These are phyloP conservation scores for Tinea pellionella DNA, from an alignment of 2,888 invertebrate species.

Conservation along the genomic window DNA sequence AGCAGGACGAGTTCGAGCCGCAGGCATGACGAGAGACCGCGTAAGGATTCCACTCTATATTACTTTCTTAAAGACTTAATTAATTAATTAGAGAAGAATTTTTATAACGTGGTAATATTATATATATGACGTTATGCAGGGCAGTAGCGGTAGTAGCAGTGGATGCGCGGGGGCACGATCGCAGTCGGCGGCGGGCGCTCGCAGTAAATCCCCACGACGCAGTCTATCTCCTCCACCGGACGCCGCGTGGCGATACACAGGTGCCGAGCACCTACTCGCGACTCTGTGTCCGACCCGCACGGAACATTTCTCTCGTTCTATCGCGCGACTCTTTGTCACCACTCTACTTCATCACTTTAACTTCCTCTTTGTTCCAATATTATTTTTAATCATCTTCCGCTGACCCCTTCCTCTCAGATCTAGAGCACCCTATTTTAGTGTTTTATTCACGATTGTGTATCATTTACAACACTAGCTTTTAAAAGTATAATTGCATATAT, in stretches of 20 bases:
- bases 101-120: constrained; percentile 14
- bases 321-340: constrained; percentile 52
- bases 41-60: constrained; percentile 28
- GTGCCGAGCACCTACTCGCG: constrained; percentile 32
- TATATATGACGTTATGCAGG: constrained; percentile 43
- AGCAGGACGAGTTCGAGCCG: constrained; percentile 76
- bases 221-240: constrained; percentile 86
- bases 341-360: constrained; percentile 62
- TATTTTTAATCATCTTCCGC: constrained; percentile 49
- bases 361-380: constrained; percentile 53
- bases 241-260: constrained; percentile 72
- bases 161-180: constrained; percentile 78
- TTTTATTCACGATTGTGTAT: constrained; percentile 23
- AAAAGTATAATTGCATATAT: background rate
- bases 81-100: background rate
- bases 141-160: constrained; percentile 49
- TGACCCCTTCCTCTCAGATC: constrained; percentile 40
- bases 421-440: constrained; percentile 48
- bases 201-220: constrained; percentile 86
- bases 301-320: constrained; percentile 51
- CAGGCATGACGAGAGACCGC: constrained; percentile 73
- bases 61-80: background rate
- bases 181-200: constrained; percentile 83
- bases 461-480: background rate
- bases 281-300: constrained; percentile 43